phyloP scores from a whole-genome alignment of 1,140 invertebrate species.

The Rhysida immarginata region DNA sequence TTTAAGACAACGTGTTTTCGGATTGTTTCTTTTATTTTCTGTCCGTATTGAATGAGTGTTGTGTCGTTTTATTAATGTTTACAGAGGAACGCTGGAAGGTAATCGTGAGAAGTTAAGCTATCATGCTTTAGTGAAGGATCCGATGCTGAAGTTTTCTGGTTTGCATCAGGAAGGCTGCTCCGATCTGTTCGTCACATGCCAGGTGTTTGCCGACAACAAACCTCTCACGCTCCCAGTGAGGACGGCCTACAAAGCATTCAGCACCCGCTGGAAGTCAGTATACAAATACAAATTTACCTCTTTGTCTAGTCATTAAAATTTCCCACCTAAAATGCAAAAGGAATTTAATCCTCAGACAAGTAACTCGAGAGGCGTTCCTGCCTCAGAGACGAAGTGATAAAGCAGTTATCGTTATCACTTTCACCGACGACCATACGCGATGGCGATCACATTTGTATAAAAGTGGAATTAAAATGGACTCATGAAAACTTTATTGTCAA shows the following conservation, averaged over 20 bases:
- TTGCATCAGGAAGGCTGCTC: constrained; percentile 60
- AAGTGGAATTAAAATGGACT: neutral
- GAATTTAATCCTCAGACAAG: too few species aligned
- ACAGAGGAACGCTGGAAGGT: constrained; percentile 85
- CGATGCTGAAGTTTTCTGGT: constrained; percentile 80
- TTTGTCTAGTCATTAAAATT: neutral
- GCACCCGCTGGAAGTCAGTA: constrained; percentile 77
- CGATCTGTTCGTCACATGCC: constrained; percentile 72
- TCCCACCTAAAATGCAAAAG: too few species aligned
- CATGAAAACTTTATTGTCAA: neutral
- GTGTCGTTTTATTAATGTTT: constrained; percentile 1
- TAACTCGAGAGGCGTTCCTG: too few species aligned
- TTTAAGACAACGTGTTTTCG: constrained; percentile 6
- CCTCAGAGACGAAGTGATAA: too few species aligned
- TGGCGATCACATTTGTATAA: constrained; percentile 1
- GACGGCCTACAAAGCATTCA: constrained; percentile 87
- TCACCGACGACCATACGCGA: neutral
- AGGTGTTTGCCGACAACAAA: constrained; percentile 69
- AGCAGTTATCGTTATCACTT: neutral
- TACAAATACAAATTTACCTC: neutral
- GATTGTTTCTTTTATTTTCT: constrained; percentile 1
- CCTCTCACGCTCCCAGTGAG: constrained; percentile 72
- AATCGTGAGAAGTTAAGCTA: constrained; percentile 67
- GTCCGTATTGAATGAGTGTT: neutral
- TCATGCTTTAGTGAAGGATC: constrained; percentile 70